Conservation (phyloP, 2,888 invertebrate species). For the Ochropleura plecta region DNA sequence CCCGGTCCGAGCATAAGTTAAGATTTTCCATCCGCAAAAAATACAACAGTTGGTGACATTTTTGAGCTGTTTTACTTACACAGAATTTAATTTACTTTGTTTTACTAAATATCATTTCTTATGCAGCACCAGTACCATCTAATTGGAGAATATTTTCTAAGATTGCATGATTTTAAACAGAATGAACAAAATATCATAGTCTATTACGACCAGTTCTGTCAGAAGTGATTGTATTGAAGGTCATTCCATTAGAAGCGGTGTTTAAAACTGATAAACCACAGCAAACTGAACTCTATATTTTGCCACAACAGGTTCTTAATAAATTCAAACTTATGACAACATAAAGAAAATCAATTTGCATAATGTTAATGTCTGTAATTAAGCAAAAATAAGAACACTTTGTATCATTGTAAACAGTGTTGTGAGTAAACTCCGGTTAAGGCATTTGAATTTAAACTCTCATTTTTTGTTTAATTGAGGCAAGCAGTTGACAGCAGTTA, state of each 20-base stretch:
- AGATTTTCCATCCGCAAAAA: too few species aligned
- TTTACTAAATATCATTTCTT: not conserved
- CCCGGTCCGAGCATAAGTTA: too few species aligned
- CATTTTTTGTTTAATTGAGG: not conserved
- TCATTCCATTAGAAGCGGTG: not conserved
- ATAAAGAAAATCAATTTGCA: conserved; percentile 33
- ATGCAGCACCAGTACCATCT: not conserved
- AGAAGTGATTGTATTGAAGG: conserved; percentile 44
- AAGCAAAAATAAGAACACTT: conserved; percentile 17
- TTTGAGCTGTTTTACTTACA: not conserved
- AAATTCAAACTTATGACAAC: not conserved
- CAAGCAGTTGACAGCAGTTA: not conserved
- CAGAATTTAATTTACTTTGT: not conserved
- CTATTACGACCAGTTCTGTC: conserved; percentile 15
- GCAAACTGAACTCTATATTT: conserved; percentile 32
- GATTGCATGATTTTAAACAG: conserved; percentile 3
- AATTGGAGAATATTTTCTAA: not conserved
- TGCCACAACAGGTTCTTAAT: not conserved
- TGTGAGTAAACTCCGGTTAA: not conserved
- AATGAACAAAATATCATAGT: conserved; percentile 10
- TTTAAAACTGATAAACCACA: conserved; percentile 5
- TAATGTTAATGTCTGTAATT: conserved; percentile 10
- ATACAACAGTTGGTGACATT: not conserved
- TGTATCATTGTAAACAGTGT: conserved; percentile 1
- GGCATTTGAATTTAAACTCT: not conserved